Conservation (phyloP, 2,888 invertebrate species). For the Drepanosiphum platanoidis region DNA sequence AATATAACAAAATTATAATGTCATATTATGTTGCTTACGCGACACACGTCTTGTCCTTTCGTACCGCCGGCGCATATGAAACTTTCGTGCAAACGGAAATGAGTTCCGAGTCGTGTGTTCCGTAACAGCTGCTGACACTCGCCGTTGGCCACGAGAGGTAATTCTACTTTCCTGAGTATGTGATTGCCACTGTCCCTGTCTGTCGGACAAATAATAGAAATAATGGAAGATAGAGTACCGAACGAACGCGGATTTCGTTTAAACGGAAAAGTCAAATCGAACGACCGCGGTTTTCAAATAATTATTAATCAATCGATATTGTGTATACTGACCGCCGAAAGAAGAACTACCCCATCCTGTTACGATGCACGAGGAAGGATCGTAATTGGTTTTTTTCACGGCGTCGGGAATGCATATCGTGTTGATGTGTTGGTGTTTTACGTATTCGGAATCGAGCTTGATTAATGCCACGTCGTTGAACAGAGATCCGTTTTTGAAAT, state of each 20-base stretch:
- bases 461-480: constrained; percentile 78
- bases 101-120: constrained; percentile 74
- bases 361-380: constrained; percentile 72
- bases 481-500: constrained; percentile 72
- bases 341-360: constrained; percentile 84
- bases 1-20: not conserved
- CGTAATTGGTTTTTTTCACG: constrained; percentile 69
- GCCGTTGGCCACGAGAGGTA: constrained; percentile 74
- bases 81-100: constrained; percentile 75
- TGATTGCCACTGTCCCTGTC: constrained; percentile 67
- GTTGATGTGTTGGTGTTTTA: constrained; percentile 75
- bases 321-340: constrained; percentile 71
- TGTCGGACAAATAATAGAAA: not conserved
- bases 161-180: constrained; percentile 78
- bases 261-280: not conserved
- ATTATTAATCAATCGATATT: too few species aligned
- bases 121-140: constrained; percentile 74
- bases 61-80: constrained; percentile 85
- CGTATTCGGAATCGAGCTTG: constrained; percentile 71
- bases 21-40: constrained; percentile 68
- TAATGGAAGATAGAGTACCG: not conserved
- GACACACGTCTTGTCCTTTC: constrained; percentile 79
- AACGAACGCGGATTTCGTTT: not conserved
- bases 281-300: not conserved
- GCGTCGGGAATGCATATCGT: constrained; percentile 76